These are phyloP conservation scores for Omphaloscelis lunosa DNA, from an alignment of 2,888 invertebrate genomes.

Conservation along the genomic window DNA sequence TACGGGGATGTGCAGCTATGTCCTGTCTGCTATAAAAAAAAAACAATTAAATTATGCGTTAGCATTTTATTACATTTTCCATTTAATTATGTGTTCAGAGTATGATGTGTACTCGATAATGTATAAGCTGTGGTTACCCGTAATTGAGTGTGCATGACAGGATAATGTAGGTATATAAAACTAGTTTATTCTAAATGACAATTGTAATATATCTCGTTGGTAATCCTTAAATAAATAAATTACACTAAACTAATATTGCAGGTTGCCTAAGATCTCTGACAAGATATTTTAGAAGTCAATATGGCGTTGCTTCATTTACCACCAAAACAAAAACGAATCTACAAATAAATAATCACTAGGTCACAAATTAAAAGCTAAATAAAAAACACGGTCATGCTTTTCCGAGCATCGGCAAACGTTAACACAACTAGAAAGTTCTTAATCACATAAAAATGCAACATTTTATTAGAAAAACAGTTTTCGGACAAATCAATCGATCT, in stretches of 20 bases:
- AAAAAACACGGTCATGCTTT: constrained; percentile 62
- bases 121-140: too few species aligned
- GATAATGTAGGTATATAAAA: too few species aligned
- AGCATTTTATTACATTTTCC: too few species aligned
- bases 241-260: not conserved
- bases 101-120: too few species aligned
- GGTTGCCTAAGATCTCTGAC: not conserved
- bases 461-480: constrained; percentile 46
- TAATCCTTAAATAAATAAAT: too few species aligned
- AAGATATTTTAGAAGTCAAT: not conserved
- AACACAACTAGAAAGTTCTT: constrained; percentile 55
- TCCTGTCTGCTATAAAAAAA: too few species aligned
- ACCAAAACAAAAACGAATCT: not conserved
- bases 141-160: too few species aligned
- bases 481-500: constrained; percentile 48
- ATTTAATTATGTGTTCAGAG: too few species aligned
- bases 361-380: constrained; percentile 53
- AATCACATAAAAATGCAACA: constrained; percentile 63
- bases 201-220: too few species aligned
- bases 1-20: too few species aligned
- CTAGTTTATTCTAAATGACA: too few species aligned
- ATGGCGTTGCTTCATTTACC: not conserved
- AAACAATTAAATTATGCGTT: too few species aligned
- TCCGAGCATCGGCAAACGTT: constrained; percentile 56
- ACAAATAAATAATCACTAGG: constrained; percentile 47